Base-by-base conservation (phyloP, 1,140 invertebrate species). In the Pseudoatta argentina region DNA sequence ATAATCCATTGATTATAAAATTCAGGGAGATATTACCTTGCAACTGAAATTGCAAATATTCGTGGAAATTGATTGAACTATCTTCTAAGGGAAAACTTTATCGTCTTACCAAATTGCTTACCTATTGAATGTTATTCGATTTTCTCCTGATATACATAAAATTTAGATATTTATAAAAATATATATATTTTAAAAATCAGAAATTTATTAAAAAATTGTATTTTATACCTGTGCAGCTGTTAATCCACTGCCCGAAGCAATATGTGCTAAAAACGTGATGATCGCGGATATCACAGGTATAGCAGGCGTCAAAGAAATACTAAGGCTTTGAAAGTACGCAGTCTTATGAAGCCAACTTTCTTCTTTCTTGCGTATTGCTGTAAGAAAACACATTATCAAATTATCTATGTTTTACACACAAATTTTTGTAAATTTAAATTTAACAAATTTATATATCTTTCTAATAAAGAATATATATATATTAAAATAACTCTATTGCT, bases 191-290 rank as follows among this genome's bases (percentile, higher is more conserved):
- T 14, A 14, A 44, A 78, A 61, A 6, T 85, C 3, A 76, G 21
- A 24, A 1, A 53, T 21, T 39, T 71, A 44, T 72, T 76, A 18
- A 10, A 8, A 18, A 1, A 61, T 53, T 44, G 24, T 44, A 85
- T 64, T 64, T n/a, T 88, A 93, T 95, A 97, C 97, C 95, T 97
- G 95, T 34, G 96, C 95, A 30, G 96, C 95, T 39, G 95, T 95
- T 73, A 97, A 95, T 92, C 96, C 96, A 92, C 96, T 94, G 51
- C 96, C 97, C 34, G 95, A 93, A 21, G 94, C 92, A n/a, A 97
- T 95, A 87, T 97, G 96, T n/a, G 95, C 94, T 21, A 97, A 92
- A 89, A 97, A 97, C 2, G 96, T 97, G 57, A 97, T 93, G 72
- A 97, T 96, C 6, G 96, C 95, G 0, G 97, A 95, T 67, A 97